These are phyloP conservation scores for Leptonema lineaticorne DNA, from an alignment of 1,140 invertebrate species.

Conservation along the genomic window DNA sequence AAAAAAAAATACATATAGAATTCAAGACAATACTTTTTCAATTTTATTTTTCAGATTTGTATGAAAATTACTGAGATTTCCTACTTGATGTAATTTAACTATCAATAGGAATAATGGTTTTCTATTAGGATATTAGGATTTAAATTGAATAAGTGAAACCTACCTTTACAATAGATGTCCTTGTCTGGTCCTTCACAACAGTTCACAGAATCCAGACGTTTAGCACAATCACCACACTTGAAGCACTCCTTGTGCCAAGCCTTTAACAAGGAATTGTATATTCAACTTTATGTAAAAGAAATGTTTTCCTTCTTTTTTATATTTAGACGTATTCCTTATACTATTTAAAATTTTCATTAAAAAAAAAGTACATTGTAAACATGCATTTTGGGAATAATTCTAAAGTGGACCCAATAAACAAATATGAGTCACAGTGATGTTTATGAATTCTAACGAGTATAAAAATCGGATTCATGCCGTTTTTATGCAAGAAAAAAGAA, in stretches of 20 bases:
- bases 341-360: constrained; percentile 1
- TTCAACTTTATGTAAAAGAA: constrained; percentile 26
- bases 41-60: too few species aligned
- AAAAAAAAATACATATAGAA: constrained; percentile 18
- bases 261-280: constrained; percentile 55
- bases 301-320: not conserved
- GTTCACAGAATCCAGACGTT: constrained; percentile 94
- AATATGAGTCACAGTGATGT: not conserved
- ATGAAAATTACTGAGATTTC: not conserved
- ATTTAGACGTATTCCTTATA: not conserved
- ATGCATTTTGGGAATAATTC: not conserved
- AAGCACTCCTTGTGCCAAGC: constrained; percentile 93
- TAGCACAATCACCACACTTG: constrained; percentile 90
- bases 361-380: not conserved
- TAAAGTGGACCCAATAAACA: not conserved
- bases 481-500: constrained; percentile 11
- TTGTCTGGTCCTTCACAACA: constrained; percentile 94
- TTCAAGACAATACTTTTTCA: too few species aligned
- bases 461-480: constrained; percentile 21
- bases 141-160: constrained; percentile 41
- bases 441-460: not conserved
- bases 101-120: constrained; percentile 47
- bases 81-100: too few species aligned
- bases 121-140: not conserved
- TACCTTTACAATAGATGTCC: constrained; percentile 98